Percentiles rank a stretch among this genome's conserved stretches.
phyloP scores from a whole-genome alignment of 1,140 invertebrate species.

The Mya arenaria region DNA sequence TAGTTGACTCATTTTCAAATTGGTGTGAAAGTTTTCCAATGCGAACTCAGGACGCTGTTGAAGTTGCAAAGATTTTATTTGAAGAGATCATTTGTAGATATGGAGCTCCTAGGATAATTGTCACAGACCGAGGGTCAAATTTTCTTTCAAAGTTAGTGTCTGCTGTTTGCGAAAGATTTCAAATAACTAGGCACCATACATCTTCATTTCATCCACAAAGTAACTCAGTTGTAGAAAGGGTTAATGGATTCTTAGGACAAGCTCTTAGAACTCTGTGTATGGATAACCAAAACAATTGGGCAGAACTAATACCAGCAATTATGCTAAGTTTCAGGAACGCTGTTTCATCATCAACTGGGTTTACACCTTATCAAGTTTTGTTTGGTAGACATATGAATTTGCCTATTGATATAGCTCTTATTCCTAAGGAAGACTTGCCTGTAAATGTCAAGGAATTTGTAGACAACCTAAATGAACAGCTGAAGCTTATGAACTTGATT shows the following conservation, averaged over 20 bases:
- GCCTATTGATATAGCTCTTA: conserved; percentile 49
- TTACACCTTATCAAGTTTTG: conserved; percentile 52
- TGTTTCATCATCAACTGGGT: conserved; percentile 42
- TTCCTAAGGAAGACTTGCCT: conserved; percentile 53
- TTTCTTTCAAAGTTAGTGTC: conserved; percentile 59
- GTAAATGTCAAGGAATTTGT: conserved; percentile 33
- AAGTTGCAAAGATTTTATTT: conserved; percentile 56
- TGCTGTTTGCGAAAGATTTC: conserved; percentile 56
- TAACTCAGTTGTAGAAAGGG: no score
- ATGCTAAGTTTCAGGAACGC: conserved; percentile 28
- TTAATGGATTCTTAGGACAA: no score
- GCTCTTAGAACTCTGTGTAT: no score
- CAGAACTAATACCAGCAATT: background rate
- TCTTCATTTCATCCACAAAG: no score
- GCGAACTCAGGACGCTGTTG: conserved; percentile 46
- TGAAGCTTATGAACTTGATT: conserved; percentile 38
- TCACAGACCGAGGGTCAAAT: conserved; percentile 60
- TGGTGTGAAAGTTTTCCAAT: conserved; percentile 60
- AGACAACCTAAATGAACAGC: conserved; percentile 19
- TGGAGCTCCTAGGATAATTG: conserved; percentile 50
- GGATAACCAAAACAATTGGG: conserved; percentile 37
- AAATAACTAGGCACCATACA: no score
- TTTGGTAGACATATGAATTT: conserved; percentile 60
- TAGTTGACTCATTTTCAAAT: conserved; percentile 57
- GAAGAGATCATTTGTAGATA: conserved; percentile 58